These are phyloP conservation scores for Clepsis dumicolana DNA, from an alignment of 2,888 invertebrate genomes.

Conservation along the genomic window DNA sequence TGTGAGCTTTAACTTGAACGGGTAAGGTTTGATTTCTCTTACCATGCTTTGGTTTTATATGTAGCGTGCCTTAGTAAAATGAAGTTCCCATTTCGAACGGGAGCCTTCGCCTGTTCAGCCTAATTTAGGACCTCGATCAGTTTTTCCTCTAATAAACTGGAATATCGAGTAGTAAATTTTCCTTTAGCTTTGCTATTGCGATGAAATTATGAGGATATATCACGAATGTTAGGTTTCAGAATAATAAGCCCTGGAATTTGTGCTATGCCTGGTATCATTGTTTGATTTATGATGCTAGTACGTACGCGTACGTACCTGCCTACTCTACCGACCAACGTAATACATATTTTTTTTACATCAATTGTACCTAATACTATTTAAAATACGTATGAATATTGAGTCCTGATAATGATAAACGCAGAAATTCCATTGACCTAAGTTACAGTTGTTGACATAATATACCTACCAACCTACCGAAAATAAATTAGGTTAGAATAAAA, in stretches of 20 bases:
- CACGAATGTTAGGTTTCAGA: conserved; percentile 25
- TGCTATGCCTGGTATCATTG: neutral
- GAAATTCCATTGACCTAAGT: too few relatives aligned
- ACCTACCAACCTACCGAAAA: too few relatives aligned
- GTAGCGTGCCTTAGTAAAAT: conserved; percentile 28
- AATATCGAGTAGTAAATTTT: conserved; percentile 30
- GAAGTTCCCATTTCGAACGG: conserved; percentile 19
- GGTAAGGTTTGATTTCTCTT: conserved; percentile 6
- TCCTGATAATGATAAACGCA: too few relatives aligned
- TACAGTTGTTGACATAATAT: too few relatives aligned
- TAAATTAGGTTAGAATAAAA: too few relatives aligned
- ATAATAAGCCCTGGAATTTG: neutral
- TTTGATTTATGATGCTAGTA: neutral
- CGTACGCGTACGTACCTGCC: too few relatives aligned
- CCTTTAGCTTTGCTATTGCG: conserved; percentile 4
- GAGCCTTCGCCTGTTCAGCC: conserved; percentile 23
- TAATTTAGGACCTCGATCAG: conserved; percentile 35
- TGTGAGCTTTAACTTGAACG: neutral
- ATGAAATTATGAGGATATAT: conserved; percentile 19
- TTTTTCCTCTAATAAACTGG: conserved; percentile 35
- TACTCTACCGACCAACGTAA: neutral
- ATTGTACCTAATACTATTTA: neutral
- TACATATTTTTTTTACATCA: neutral
- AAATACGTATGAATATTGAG: neutral
- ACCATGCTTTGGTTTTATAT: neutral